Evolutionary conservation across 92 coral and sea anemone species (phyloP), one percentile per base, ranked within the genome.

Genomic region (Isaurus tuberculatus): DNA sequence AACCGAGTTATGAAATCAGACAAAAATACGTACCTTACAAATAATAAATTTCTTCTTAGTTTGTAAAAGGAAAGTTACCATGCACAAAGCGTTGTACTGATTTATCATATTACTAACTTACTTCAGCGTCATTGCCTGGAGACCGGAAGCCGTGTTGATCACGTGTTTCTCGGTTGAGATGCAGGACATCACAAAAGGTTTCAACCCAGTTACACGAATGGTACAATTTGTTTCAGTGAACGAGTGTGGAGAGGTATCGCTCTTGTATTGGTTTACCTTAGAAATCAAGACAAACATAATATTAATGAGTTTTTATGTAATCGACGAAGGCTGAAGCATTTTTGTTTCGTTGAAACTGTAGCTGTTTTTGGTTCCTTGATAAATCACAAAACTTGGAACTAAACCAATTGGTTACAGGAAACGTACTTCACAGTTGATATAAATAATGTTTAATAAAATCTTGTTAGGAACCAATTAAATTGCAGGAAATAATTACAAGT

Each of bases 121-220:
- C 82, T 42, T 58, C 15, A 77, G 23, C 33, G 5, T 58, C 53
- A 77, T 60, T 70, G 33, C 32, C 48, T 55, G 20, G 32, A 27
- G 7, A 0, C 36, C 69, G 14, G 82, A 58, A 11, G 31, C 70
- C 16, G 70, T 33, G 10, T 15, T 8, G 22, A 77, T 34, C 51
- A 34, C 11, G 69, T 77, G 82, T 13, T 32, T 58, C 33, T 77
- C 82, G 13, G 28, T 17, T 2, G 82, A 77, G 49, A 29, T 14
- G 33, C 82, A 77, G 34, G 82, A 77, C 51, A 33, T 17, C n/a
- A 77, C 70, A n/a, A 77, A 77, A 2, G 53, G 2, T 51, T 19
- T 77, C 8, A 31, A 49, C 8, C 34, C 42, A 26, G 46, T 22
- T 30, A 37, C 42, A 8, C 37, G 79, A 51, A 73, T 49, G 0